These are phyloP conservation scores for Zosterops pallidus DNA, from an alignment of 2,113 vertebrate species.

Conservation along the genomic window DNA sequence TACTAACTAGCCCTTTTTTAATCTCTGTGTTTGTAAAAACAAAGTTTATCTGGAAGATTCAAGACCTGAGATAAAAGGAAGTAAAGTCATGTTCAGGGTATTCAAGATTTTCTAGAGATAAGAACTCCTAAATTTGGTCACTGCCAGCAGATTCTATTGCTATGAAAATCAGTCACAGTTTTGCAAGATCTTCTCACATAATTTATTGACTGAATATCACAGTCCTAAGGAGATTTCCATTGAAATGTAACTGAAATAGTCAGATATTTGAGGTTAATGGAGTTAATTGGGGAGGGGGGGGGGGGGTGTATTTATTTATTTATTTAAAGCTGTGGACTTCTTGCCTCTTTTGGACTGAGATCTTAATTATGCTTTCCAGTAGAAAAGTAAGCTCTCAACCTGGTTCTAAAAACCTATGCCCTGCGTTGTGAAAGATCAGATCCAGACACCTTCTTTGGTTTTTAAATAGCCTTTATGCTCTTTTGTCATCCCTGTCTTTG, in stretches of 20 bases:
- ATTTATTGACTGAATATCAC: background rate
- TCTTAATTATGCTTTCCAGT: background rate
- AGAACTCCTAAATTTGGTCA: background rate
- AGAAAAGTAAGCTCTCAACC: background rate
- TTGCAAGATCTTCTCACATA: background rate
- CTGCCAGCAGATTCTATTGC: background rate
- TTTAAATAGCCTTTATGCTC: background rate
- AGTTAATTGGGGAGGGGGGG: too few species aligned
- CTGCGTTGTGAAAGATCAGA: background rate
- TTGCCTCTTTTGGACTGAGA: background rate
- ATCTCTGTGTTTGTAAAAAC: background rate
- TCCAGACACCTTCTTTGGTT: background rate
- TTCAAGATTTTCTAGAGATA: background rate
- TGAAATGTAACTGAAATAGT: background rate
- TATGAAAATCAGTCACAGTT: background rate
- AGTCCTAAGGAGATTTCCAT: background rate
- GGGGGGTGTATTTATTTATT: background rate
- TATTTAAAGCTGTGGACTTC: background rate
- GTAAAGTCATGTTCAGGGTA: background rate
- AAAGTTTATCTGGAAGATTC: background rate
- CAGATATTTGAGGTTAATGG: background rate
- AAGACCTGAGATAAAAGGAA: background rate
- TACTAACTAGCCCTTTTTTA: background rate
- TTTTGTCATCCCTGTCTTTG: background rate
- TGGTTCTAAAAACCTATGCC: background rate